Evolutionary conservation across 2,113 vertebrate species (phyloP).

Genomic region (Myxocyprinus asiaticus): DNA sequence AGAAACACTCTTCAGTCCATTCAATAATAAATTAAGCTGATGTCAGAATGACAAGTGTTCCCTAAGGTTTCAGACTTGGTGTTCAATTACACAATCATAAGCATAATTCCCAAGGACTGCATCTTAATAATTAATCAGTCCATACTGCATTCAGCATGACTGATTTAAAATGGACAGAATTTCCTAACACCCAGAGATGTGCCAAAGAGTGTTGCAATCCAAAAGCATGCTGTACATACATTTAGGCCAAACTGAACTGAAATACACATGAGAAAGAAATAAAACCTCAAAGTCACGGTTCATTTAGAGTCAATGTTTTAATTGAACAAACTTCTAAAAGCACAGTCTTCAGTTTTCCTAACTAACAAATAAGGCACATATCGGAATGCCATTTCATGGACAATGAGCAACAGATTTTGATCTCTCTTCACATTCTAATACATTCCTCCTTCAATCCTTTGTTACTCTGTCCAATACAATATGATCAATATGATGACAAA

Average conservation of each 20-base stretch:
- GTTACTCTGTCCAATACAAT: conserved; percentile 82
- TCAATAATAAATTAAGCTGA: conserved; percentile 28
- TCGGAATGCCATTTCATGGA: conserved; percentile 98
- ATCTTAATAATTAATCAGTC: conserved; percentile 53
- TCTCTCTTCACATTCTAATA: conserved; percentile 1
- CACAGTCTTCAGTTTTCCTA: conserved; percentile 77
- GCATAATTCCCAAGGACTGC: not conserved
- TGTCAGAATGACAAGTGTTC: conserved; percentile 41
- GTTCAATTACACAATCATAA: conserved; percentile 31
- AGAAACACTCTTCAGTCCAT: conserved; percentile 16
- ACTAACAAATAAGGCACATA: conserved; percentile 98
- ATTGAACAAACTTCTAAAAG: conserved; percentile 75
- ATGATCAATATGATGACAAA: conserved; percentile 72
- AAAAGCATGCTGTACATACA: conserved; percentile 37
- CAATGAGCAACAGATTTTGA: conserved; percentile 77
- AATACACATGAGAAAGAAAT: conserved; percentile 35
- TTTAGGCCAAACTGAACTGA: conserved; percentile 47
- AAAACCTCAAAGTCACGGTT: conserved; percentile 50
- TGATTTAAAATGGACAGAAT: conserved; percentile 75
- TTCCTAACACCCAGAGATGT: conserved; percentile 59
- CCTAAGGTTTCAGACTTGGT: conserved; percentile 22
- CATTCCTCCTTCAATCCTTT: conserved; percentile 63
- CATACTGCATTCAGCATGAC: conserved; percentile 70
- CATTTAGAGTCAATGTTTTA: conserved; percentile 74
- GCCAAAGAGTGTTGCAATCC: conserved; percentile 22